Percentiles rank a stretch among this genome's conserved stretches.
Evolutionary conservation across 2,113 vertebrate genomes (phyloP).

Genomic region (Anguilla rostrata): DNA sequence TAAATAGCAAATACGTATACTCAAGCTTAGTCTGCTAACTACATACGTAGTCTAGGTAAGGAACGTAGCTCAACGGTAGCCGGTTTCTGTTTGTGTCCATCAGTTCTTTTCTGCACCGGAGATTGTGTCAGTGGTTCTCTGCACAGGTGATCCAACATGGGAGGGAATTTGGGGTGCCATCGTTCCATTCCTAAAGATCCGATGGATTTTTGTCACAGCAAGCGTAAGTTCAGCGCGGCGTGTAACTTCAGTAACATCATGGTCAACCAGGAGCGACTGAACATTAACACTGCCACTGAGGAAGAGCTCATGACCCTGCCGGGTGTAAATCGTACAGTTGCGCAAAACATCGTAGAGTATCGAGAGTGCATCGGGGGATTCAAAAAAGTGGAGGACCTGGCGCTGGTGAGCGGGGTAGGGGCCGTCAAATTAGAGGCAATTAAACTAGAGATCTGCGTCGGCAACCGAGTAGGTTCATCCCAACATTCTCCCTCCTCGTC

Average conservation of each 20-base stretch:
- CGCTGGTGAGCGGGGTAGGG: slow-evolving; percentile 89
- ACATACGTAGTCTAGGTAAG: background rate
- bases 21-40: background rate
- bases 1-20: background rate
- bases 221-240: slow-evolving; percentile 92
- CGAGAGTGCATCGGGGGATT: slow-evolving; percentile 90
- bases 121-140: background rate
- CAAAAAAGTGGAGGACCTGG: slow-evolving; percentile 93
- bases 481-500: slow-evolving; percentile 90
- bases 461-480: slow-evolving; percentile 77
- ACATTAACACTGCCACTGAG: slow-evolving; percentile 93
- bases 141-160: slow-evolving; percentile 67
- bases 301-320: slow-evolving; percentile 98
- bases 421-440: slow-evolving; percentile 89
- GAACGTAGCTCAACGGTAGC: background rate
- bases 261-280: slow-evolving; percentile 90
- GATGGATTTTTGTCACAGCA: slow-evolving; percentile 78
- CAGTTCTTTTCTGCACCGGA: background rate
- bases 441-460: slow-evolving; percentile 92
- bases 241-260: slow-evolving; percentile 93
- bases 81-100: background rate
- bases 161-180: slow-evolving; percentile 91
- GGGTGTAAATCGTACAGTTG: slow-evolving; percentile 83
- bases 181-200: slow-evolving; percentile 92
- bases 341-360: slow-evolving; percentile 92